phyloP scores from a whole-genome alignment of 1,140 invertebrate species.

The Charaxes varanes region DNA sequence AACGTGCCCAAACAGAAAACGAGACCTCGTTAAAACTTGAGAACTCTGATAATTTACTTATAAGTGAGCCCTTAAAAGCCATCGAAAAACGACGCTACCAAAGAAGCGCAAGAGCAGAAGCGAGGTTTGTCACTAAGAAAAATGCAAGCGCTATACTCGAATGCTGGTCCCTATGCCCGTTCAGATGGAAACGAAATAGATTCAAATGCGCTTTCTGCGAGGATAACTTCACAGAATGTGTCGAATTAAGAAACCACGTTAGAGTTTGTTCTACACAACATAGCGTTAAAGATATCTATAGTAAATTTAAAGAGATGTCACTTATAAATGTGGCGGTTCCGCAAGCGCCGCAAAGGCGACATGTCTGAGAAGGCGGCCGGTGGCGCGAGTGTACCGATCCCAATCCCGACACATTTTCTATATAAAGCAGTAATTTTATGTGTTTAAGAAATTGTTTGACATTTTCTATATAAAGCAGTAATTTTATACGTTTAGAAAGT shows the following conservation, averaged over 20 bases:
- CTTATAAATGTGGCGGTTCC: constrained; percentile 58
- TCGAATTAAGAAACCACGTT: constrained; percentile 41
- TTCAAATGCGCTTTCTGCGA: constrained; percentile 63
- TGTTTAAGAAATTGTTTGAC: too few species aligned
- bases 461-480: too few species aligned
- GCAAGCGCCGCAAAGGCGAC: too few species aligned
- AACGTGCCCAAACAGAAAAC: constrained; percentile 26
- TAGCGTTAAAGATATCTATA: constrained; percentile 51
- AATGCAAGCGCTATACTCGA: constrained; percentile 49
- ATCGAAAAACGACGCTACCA: constrained; percentile 36
- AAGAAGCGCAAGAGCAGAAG: constrained; percentile 47
- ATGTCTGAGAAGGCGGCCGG: too few species aligned
- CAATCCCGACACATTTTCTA: too few species aligned
- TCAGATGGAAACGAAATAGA: constrained; percentile 56
- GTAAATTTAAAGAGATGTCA: constrained; percentile 60
- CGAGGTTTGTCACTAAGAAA: constrained; percentile 47
- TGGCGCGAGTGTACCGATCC: too few species aligned
- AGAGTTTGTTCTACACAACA: constrained; percentile 33
- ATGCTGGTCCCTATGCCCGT: constrained; percentile 51
- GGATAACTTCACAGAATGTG: constrained; percentile 43
- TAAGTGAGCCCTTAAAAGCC: constrained; percentile 4
- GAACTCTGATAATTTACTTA: constrained; percentile 13
- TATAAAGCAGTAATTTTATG: too few species aligned
- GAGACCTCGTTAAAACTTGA: constrained; percentile 28
- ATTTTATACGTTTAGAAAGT: too few species aligned